Conservation (phyloP, 2,888 invertebrate species). For the Eupithecia centaureata region DNA sequence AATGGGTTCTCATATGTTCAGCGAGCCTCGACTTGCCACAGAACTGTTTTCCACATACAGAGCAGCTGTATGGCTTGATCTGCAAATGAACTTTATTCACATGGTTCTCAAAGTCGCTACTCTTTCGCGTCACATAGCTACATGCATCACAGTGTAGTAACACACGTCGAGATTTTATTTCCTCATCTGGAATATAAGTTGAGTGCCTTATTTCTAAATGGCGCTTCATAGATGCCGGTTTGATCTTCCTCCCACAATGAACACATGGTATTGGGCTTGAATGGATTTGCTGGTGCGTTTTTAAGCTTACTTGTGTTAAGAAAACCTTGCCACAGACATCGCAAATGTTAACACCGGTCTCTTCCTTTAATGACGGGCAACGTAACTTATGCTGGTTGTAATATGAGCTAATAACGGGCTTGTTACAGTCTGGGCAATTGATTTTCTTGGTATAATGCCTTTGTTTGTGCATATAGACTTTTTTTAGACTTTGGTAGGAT, state of each 20-base stretch:
- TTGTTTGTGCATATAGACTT: conserved; percentile 57
- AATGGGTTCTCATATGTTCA: conserved; percentile 52
- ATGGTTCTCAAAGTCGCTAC: conserved; percentile 38
- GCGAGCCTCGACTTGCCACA: conserved; percentile 52
- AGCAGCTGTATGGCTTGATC: conserved; percentile 39
- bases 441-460: conserved; percentile 56
- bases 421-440: conserved; percentile 55
- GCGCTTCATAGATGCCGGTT: conserved; percentile 48
- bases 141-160: conserved; percentile 31
- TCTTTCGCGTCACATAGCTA: conserved; percentile 29
- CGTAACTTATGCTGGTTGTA: conserved; percentile 53
- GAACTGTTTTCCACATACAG: conserved; percentile 35
- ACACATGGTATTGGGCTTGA: conserved; percentile 49
- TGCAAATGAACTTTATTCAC: conserved; percentile 39
- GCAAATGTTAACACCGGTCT: conserved; percentile 42
- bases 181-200: background rate
- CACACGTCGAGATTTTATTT: conserved; percentile 1
- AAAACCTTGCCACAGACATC: conserved; percentile 56
- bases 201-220: conserved; percentile 53
- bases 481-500: conserved; percentile 52
- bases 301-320: conserved; percentile 45
- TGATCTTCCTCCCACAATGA: conserved; percentile 48
- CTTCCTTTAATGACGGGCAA: conserved; percentile 44
- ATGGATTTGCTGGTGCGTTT: conserved; percentile 51
- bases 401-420: conserved; percentile 52